phyloP scores from a whole-genome alignment of 2,113 vertebrate species.

The Phyllostomus discolor region DNA sequence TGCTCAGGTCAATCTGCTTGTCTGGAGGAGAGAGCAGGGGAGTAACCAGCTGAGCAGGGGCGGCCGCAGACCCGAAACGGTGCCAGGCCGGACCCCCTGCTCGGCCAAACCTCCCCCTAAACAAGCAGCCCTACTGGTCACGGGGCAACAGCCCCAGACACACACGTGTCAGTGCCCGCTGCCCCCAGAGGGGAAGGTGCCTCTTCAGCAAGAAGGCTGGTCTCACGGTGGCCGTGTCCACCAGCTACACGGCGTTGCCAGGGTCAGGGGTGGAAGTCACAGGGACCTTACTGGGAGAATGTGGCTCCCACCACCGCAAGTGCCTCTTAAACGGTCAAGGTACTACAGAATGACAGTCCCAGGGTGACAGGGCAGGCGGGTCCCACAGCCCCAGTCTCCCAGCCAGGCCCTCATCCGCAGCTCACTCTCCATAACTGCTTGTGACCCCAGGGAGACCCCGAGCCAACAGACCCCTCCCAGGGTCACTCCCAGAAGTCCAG shows the following conservation, averaged over 20 bases:
- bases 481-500: neutral
- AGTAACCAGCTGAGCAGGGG: neutral
- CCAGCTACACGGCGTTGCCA: neutral
- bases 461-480: neutral
- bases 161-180: no score
- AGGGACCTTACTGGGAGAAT: neutral
- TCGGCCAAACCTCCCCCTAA: neutral
- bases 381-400: neutral
- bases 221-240: neutral
- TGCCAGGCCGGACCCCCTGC: neutral
- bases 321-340: neutral
- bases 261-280: neutral
- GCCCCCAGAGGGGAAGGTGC: rapidly evolving
- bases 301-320: neutral
- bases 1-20: constrained; percentile 95
- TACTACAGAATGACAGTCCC: neutral
- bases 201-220: neutral
- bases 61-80: rapidly evolving
- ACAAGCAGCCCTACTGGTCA: neutral
- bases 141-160: neutral
- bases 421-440: neutral
- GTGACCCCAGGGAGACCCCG: neutral
- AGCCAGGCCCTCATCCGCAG: neutral
- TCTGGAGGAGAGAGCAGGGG: constrained; percentile 79
- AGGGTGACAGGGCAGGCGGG: neutral